These are phyloP conservation scores for Crocallis elinguaria DNA, from an alignment of 2,888 invertebrate species.

Conservation along the genomic window DNA sequence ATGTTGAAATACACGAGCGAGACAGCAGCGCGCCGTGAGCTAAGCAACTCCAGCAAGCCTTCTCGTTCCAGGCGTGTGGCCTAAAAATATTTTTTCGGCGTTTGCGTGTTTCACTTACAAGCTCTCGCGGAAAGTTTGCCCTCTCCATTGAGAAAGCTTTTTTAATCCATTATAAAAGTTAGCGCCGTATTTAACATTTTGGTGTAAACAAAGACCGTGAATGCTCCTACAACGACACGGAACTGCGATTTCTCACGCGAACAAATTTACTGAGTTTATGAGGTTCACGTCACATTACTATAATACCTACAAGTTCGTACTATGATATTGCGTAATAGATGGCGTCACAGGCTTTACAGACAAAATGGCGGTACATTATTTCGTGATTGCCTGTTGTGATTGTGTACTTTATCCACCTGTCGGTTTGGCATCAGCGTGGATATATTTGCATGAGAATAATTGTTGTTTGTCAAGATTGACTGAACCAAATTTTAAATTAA, in stretches of 20 bases:
- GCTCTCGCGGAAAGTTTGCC: slow-evolving; percentile 39
- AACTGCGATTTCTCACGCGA: slow-evolving; percentile 43
- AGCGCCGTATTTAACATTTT: slow-evolving; percentile 30
- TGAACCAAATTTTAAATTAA: too few relatives aligned
- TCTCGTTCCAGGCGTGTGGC: slow-evolving; percentile 1
- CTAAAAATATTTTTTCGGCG: slow-evolving; percentile 19
- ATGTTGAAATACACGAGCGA: neutral
- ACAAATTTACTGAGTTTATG: slow-evolving; percentile 18
- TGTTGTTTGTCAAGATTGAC: too few relatives aligned
- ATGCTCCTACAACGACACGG: slow-evolving; percentile 23
- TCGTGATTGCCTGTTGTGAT: neutral
- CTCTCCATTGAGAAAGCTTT: slow-evolving; percentile 51
- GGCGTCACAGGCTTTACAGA: neutral
- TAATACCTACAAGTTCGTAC: slow-evolving; percentile 10
- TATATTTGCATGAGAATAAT: too few relatives aligned
- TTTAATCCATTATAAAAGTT: slow-evolving; percentile 54
- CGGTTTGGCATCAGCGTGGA: neutral
- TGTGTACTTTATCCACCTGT: neutral
- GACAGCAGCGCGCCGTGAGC: neutral
- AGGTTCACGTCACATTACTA: slow-evolving; percentile 16
- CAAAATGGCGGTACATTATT: neutral
- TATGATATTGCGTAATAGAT: neutral
- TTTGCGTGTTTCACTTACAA: slow-evolving; percentile 36
- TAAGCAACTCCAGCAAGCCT: neutral
- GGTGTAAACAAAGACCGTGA: slow-evolving; percentile 35